A percentile compares a stretch with the other conserved stretches of the same genome.
Conservation (phyloP, 1,140 invertebrate genomes). For the Hydropsyche tenuis region DNA sequence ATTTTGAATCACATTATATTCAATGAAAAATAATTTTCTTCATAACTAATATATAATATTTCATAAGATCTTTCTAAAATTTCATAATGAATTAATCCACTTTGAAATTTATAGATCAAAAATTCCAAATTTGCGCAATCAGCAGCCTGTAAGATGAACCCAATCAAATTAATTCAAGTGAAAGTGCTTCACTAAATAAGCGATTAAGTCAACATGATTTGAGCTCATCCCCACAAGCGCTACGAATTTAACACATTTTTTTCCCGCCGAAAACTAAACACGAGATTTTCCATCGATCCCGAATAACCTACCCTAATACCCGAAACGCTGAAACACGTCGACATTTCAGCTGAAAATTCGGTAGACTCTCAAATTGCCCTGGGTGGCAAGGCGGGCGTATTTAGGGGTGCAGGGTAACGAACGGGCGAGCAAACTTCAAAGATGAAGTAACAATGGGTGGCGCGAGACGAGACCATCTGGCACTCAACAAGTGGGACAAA, state of each 20-base stretch:
- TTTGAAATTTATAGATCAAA: too few species aligned
- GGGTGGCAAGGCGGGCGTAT: not conserved
- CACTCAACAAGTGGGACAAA: not conserved
- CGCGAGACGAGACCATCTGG: constrained; percentile 1
- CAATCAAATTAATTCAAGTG: too few species aligned
- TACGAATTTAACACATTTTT: too few species aligned
- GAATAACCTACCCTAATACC: constrained; percentile 20
- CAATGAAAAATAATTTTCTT: too few species aligned
- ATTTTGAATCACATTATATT: too few species aligned
- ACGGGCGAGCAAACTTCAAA: constrained; percentile 33
- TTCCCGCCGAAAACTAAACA: too few species aligned
- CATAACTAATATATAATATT: too few species aligned
- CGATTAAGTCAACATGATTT: not conserved
- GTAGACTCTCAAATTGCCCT: constrained; percentile 37
- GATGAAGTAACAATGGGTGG: constrained; percentile 36
- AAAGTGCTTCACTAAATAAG: not conserved
- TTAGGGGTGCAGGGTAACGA: not conserved
- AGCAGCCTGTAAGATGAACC: too few species aligned
- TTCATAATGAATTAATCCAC: too few species aligned
- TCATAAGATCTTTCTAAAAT: too few species aligned
- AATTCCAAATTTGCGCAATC: too few species aligned
- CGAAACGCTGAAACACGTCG: constrained; percentile 2
- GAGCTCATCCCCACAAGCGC: not conserved
- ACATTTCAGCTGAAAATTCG: constrained; percentile 31
- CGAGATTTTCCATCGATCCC: not conserved